Evolutionary conservation across 2,113 vertebrate species (phyloP).

Genomic region (Sialia sialis): DNA sequence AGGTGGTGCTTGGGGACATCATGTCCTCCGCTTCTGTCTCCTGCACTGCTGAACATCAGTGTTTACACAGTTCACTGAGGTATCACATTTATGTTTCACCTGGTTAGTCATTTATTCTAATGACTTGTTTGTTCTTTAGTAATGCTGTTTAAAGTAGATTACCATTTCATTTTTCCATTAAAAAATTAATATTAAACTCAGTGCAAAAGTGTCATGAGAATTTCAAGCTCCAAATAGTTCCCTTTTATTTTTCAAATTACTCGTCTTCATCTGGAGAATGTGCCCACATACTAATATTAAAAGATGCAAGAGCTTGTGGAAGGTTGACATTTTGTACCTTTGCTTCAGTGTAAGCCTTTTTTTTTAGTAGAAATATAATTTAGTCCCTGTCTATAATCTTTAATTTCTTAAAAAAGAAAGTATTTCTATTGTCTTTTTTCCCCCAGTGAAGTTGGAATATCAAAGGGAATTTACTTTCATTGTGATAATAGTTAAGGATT

Average conservation of each 20-base stretch:
- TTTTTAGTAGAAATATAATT: not conserved
- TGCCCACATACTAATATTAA: not conserved
- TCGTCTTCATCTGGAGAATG: not conserved
- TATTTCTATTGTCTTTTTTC: not conserved
- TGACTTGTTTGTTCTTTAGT: not conserved
- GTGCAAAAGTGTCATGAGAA: not conserved
- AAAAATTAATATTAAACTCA: not conserved
- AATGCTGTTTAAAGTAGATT: not conserved
- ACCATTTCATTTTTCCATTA: not conserved
- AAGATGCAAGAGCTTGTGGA: not conserved
- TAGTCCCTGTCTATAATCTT: not conserved
- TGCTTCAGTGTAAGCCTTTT: not conserved
- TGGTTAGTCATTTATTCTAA: not conserved
- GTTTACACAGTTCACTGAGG: not conserved
- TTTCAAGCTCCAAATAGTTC: not conserved
- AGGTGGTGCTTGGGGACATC: not conserved
- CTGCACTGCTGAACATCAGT: not conserved
- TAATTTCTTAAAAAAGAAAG: not conserved
- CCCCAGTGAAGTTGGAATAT: not conserved
- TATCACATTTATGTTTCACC: not conserved
- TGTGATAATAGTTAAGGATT: not conserved
- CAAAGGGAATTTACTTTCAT: not conserved
- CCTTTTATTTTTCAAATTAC: not conserved
- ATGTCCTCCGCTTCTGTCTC: not conserved
- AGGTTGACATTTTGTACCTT: not conserved